These are phyloP conservation scores for Synergus umbraculus DNA, from an alignment of 2,888 invertebrate genomes.

Conservation along the genomic window DNA sequence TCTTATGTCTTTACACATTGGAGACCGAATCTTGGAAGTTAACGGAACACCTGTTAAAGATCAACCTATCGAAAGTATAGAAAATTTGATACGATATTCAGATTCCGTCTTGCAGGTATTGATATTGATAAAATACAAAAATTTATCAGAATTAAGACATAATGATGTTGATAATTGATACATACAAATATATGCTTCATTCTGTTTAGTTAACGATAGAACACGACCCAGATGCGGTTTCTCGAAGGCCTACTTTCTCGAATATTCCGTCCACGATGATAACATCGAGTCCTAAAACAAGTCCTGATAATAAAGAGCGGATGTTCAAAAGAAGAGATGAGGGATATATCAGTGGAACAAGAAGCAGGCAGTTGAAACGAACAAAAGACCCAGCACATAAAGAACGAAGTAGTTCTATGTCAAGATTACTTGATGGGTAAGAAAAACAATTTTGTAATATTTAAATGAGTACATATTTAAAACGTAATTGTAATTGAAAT, in stretches of 20 bases:
- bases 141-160: background rate
- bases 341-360: slow-evolving; percentile 81
- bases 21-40: slow-evolving; percentile 95
- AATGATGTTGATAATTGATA: slow-evolving; percentile 13
- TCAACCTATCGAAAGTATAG: slow-evolving; percentile 88
- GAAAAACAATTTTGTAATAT: slow-evolving; percentile 58
- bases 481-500: background rate
- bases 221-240: slow-evolving; percentile 89
- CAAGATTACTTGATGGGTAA: slow-evolving; percentile 87
- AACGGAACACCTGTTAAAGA: slow-evolving; percentile 93
- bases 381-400: slow-evolving; percentile 83
- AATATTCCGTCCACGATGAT: slow-evolving; percentile 76
- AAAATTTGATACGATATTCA: slow-evolving; percentile 85
- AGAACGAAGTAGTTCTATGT: slow-evolving; percentile 92
- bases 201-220: slow-evolving; percentile 88
- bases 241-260: slow-evolving; percentile 78
- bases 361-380: slow-evolving; percentile 81
- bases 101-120: slow-evolving; percentile 86
- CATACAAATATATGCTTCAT: slow-evolving; percentile 26
- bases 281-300: slow-evolving; percentile 74
- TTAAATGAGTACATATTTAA: background rate
- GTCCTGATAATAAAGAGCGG: slow-evolving; percentile 78
- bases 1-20: slow-evolving; percentile 91
- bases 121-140: background rate
- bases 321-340: slow-evolving; percentile 81